phyloP scores from a whole-genome alignment of 2,888 invertebrate genomes.

The Athrips mouffetella region DNA sequence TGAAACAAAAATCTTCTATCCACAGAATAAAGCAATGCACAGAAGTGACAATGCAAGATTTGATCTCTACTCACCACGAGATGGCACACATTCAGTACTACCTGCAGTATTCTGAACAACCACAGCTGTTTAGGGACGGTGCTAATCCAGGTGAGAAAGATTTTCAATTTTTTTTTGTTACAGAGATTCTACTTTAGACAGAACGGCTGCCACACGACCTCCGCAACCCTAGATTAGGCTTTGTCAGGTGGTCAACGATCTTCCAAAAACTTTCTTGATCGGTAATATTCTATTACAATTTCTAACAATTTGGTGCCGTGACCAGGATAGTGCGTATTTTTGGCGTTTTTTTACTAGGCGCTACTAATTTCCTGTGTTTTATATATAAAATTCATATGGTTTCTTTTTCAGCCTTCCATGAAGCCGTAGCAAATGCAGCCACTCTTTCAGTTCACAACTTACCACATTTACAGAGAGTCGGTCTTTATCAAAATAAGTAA shows the following conservation, averaged over 20 bases:
- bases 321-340: too few species aligned
- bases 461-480: constrained; percentile 84
- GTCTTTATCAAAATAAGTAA: constrained; percentile 82
- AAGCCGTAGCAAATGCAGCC: constrained; percentile 89
- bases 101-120: constrained; percentile 86
- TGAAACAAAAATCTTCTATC: constrained; percentile 14
- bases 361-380: too few species aligned
- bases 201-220: too few species aligned
- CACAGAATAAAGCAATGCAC: constrained; percentile 90
- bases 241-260: too few species aligned
- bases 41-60: constrained; percentile 85
- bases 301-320: too few species aligned
- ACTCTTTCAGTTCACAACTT: constrained; percentile 87
- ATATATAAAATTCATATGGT: too few species aligned
- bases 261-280: too few species aligned
- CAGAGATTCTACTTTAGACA: too few species aligned
- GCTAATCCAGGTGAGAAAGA: constrained; percentile 84
- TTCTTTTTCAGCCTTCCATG: constrained; percentile 84
- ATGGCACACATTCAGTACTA: constrained; percentile 91
- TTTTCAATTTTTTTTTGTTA: too few species aligned
- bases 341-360: too few species aligned
- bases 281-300: too few species aligned
- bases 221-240: too few species aligned
- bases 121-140: constrained; percentile 86
- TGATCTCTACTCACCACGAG: constrained; percentile 88